Conservation (phyloP, 2,113 vertebrate genomes). For the Corvus hawaiiensis region DNA sequence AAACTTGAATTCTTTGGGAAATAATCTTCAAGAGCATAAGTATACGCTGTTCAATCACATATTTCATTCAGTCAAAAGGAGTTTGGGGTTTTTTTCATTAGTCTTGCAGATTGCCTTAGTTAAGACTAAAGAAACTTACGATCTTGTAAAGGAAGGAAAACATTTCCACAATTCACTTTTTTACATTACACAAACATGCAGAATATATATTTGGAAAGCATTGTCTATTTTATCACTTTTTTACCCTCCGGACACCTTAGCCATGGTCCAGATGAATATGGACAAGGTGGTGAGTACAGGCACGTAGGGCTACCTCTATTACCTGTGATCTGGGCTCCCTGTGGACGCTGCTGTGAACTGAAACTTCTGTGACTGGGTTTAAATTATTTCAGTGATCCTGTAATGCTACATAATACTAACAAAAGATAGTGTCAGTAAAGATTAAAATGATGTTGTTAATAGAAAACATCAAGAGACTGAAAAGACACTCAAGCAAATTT, state of each 20-base stretch:
- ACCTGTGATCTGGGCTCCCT: not conserved
- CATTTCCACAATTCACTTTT: not conserved
- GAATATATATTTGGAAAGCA: not conserved
- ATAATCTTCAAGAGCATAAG: not conserved
- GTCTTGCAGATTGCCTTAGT: not conserved
- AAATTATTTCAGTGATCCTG: not conserved
- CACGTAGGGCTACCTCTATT: not conserved
- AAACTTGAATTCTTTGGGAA: not conserved
- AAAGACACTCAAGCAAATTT: not conserved
- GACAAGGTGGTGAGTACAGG: not conserved
- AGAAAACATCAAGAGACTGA: not conserved
- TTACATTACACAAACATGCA: not conserved
- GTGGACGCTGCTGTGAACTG: not conserved
- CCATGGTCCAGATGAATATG: not conserved
- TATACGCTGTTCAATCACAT: not conserved
- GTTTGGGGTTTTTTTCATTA: not conserved
- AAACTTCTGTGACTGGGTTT: not conserved
- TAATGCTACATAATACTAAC: not conserved
- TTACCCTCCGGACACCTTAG: not conserved
- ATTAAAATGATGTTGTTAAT: not conserved
- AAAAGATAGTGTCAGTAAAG: not conserved
- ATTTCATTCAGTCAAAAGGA: not conserved
- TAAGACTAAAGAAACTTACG: not conserved
- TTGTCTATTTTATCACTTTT: not conserved
- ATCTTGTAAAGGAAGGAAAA: not conserved